Evolutionary conservation across 2,888 invertebrate species (phyloP), one percentile per base, ranked within the genome.

Genomic region (Taenaris catops): DNA sequence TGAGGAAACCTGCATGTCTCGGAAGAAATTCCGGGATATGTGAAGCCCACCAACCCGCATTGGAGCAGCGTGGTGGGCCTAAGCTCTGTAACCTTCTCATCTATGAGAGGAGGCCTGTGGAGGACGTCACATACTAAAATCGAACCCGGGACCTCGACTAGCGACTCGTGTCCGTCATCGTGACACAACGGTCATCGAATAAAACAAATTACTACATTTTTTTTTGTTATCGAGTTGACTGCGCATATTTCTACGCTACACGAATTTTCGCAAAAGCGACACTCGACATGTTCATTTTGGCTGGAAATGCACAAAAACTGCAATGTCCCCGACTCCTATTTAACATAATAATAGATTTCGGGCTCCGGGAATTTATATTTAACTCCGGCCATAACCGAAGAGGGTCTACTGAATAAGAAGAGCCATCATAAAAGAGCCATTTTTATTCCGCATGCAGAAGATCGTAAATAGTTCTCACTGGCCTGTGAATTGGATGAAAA

Each of bases 311-410:
- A 57, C 69, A 74, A 76, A 76, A 76, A 73, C 57, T 68, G 68
- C 70, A 69, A 38, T 57, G 47, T 53, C 52, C 62, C 53, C 55
- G 55, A 51, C 57, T 55, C 59, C 72, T 76, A 56, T 70, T 78
- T 78, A 75, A 68, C 78, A 78, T 79, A 78, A 75, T 78, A 79
- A 75, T 76, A 73, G 73, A 71, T 73, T 73, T 66, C 55, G 63
- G 63, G 11, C 19, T 11, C 28, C 59, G 56, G 53, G 61, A 63
- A 67, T 74, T 73, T 74, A 74, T 70, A 60, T 53, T 63, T 63
- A 67, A 66, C 63, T 57, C 28, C 27, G 24, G 7, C 34, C 17
- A 34, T 34, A 24, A 27, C 34, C 27, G 26, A 29, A 25, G n/a
- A n/a, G 62, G 62, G 48, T 41, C 39, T 20, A 39, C 26, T 41